Percentiles rank a stretch among this genome's conserved stretches.
Evolutionary conservation across 2,113 vertebrate genomes (phyloP).

Genomic region (Trichomycterus rosablanca): DNA sequence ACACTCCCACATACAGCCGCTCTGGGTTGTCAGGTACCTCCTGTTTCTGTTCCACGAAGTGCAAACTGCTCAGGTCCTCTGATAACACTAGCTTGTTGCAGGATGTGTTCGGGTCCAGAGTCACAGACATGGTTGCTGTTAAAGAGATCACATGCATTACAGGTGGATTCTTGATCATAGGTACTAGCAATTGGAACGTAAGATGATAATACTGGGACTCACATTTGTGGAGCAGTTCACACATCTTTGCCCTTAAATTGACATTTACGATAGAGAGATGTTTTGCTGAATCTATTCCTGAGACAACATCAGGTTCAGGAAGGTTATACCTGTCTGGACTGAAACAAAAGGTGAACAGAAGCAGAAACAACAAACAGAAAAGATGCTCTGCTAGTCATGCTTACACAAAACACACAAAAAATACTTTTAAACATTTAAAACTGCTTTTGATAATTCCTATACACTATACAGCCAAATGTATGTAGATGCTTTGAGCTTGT

Average conservation of each 20-base stretch:
- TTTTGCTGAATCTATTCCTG: not conserved
- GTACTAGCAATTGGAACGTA: not conserved
- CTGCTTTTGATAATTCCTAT: too few species aligned
- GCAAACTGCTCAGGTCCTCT: slow-evolving; percentile 4
- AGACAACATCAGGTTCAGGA: not conserved
- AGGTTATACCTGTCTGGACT: not conserved
- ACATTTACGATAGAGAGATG: slow-evolving; percentile 5
- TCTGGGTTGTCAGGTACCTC: not conserved
- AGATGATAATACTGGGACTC: not conserved
- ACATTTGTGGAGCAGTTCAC: not conserved
- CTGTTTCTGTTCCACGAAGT: not conserved
- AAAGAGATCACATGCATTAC: not conserved
- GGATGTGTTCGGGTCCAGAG: slow-evolving; percentile 30
- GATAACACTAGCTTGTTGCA: slow-evolving; percentile 17
- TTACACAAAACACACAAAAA: too few species aligned
- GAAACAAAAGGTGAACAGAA: not conserved
- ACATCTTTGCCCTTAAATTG: slow-evolving; percentile 20
- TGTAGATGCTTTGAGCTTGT: too few species aligned
- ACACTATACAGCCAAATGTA: too few species aligned
- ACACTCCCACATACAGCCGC: slow-evolving; percentile 27
- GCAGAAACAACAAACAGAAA: not conserved
- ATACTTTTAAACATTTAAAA: too few species aligned
- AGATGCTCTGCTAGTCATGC: too few species aligned
- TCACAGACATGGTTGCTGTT: slow-evolving; percentile 31
- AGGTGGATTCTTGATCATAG: not conserved